Evolutionary conservation across 2,797 vertebrate species (phyloP).

Genomic region (Hemibagrus guttatus): DNA sequence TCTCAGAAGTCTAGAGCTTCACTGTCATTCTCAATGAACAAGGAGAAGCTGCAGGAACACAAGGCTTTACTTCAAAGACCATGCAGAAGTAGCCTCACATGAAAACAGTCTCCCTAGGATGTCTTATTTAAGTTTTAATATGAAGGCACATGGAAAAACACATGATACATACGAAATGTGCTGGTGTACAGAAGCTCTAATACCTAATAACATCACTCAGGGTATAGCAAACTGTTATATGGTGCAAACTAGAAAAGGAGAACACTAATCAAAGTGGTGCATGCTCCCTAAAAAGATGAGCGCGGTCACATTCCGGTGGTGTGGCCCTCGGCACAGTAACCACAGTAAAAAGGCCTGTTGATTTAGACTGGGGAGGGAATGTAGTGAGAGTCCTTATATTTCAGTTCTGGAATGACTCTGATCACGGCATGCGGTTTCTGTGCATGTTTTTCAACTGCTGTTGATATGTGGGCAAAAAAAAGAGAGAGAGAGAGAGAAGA

Average conservation of each 20-base stretch:
- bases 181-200: slow-evolving; percentile 21
- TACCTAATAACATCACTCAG: slow-evolving; percentile 10
- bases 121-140: slow-evolving; percentile 1
- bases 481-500: slow-evolving; percentile 23
- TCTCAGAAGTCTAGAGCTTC: slow-evolving; percentile 51
- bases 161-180: neutral
- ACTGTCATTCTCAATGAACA: slow-evolving; percentile 3
- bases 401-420: slow-evolving; percentile 66
- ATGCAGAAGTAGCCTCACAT: neutral
- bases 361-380: slow-evolving; percentile 66
- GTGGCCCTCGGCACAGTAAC: slow-evolving; percentile 57
- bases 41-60: slow-evolving; percentile 24
- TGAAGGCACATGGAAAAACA: neutral
- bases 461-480: slow-evolving; percentile 69
- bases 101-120: neutral
- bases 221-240: slow-evolving; percentile 11
- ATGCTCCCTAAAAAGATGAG: slow-evolving; percentile 35
- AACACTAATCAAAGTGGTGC: slow-evolving; percentile 48
- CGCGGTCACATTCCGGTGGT: slow-evolving; percentile 56
- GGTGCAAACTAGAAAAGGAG: slow-evolving; percentile 17
- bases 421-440: slow-evolving; percentile 68
- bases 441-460: slow-evolving; percentile 54
- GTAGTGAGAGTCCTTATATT: slow-evolving; percentile 65
- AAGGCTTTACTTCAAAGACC: slow-evolving; percentile 19
- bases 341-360: slow-evolving; percentile 63